Evolutionary conservation across 1,140 invertebrate genomes (phyloP).

Genomic region (Harlomillsia oculata): DNA sequence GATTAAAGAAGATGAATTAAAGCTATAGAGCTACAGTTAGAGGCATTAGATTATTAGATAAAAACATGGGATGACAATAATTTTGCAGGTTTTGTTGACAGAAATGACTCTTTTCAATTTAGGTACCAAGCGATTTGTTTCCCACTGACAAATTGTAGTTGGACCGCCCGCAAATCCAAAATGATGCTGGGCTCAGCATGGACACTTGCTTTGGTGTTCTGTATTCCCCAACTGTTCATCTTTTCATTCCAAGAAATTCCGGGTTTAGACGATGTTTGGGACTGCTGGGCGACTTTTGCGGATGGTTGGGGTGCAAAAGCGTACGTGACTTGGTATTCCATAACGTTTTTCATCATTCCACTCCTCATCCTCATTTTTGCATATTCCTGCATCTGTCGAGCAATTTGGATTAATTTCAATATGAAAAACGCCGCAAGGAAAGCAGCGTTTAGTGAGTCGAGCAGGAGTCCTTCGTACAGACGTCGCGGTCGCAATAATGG

Average conservation of each 20-base stretch:
- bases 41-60: too few relatives aligned
- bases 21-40: too few relatives aligned
- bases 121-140: conserved; percentile 59
- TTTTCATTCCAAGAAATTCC: conserved; percentile 47
- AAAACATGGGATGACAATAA: too few relatives aligned
- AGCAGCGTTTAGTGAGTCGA: neutral
- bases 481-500: neutral
- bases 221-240: conserved; percentile 55
- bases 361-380: conserved; percentile 51
- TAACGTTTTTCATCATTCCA: conserved; percentile 53
- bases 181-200: conserved; percentile 54
- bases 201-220: conserved; percentile 50
- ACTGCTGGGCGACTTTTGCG: conserved; percentile 61
- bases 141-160: conserved; percentile 50
- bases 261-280: conserved; percentile 40
- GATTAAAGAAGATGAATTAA: too few relatives aligned
- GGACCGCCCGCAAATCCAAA: conserved; percentile 47
- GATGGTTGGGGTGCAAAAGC: conserved; percentile 47
- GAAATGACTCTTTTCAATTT: too few relatives aligned
- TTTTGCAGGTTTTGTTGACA: too few relatives aligned
- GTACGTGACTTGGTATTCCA: conserved; percentile 52
- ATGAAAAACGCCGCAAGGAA: conserved; percentile 28
- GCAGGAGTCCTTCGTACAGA: neutral
- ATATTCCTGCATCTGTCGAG: conserved; percentile 54
- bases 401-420: conserved; percentile 43